These are phyloP conservation scores for Chionoecetes opilio DNA, from an alignment of 1,140 invertebrate species.

Conservation along the genomic window DNA sequence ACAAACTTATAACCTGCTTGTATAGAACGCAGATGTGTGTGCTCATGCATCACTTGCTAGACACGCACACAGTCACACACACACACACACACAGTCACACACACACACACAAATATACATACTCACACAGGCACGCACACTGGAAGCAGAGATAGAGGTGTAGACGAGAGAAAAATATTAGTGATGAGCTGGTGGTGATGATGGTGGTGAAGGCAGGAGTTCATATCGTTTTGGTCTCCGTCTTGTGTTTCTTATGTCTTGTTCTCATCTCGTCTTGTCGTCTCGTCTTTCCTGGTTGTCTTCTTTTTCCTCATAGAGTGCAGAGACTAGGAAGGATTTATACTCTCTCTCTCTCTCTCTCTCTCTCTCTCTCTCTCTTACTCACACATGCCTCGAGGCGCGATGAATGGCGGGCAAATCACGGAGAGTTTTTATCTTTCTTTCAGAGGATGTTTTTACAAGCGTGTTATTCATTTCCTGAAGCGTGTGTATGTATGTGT, in stretches of 20 bases:
- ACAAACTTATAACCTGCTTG: no score
- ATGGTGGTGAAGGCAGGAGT: not conserved
- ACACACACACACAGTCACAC: not conserved
- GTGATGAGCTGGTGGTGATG: no score
- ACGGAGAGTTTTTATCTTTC: not conserved
- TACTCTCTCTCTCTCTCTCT: not conserved
- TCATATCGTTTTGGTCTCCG: not conserved
- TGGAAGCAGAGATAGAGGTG: not conserved
- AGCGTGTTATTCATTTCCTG: no score
- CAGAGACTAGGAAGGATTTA: not conserved
- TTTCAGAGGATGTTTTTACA: no score
- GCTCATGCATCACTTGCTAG: not conserved
- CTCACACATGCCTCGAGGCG: not conserved
- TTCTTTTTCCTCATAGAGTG: no score
- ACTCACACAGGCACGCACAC: constrained; percentile 1
- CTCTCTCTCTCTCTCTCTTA: not conserved
- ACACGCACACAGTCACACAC: not conserved
- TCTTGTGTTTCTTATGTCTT: not conserved
- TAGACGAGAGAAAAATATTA: not conserved
- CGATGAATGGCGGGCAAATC: not conserved
- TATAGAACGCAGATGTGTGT: no score
- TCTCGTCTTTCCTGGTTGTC: not conserved
- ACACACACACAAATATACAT: not conserved
- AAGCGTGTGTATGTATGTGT: no score
- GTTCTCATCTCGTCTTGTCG: not conserved